Conservation (phyloP, 2,888 invertebrate genomes). For the Agonum fuliginosum region DNA sequence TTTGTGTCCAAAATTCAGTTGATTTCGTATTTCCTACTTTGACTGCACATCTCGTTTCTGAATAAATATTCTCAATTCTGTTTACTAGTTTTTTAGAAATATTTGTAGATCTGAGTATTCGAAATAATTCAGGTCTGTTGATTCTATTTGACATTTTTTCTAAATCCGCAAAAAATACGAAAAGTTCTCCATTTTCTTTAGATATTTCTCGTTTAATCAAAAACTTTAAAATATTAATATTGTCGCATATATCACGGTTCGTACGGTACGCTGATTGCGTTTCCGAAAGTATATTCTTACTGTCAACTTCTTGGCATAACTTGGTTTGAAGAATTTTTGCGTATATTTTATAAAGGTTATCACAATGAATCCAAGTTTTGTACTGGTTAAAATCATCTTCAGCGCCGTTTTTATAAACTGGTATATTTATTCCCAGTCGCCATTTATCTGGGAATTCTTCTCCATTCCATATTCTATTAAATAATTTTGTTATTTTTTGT, state of each 20-base stretch:
- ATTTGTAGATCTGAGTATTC: neutral
- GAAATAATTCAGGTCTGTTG: neutral
- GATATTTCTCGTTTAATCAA: neutral
- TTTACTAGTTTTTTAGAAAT: neutral
- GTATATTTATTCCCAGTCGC: neutral
- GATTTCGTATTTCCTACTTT: conserved; percentile 44
- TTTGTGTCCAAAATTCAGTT: conserved; percentile 42
- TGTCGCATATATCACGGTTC: conserved; percentile 14
- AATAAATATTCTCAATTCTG: neutral
- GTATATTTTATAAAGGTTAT: neutral
- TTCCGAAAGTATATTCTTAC: neutral
- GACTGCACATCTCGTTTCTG: conserved; percentile 9
- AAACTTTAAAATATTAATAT: conserved; percentile 31
- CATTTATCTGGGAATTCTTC: neutral
- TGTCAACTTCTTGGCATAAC: neutral
- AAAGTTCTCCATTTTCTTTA: conserved; percentile 15
- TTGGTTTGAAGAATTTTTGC: neutral
- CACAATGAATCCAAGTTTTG: neutral
- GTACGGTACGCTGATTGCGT: conserved; percentile 12
- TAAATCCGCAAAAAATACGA: conserved; percentile 54
- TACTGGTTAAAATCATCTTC: neutral
- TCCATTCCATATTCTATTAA: conserved; percentile 3
- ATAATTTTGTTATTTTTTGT: neutral
- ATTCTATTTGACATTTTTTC: conserved; percentile 8
- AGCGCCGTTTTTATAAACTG: neutral